A percentile compares a stretch with the other conserved stretches of the same genome.
Conservation (phyloP, 2,113 vertebrate genomes). For the Antechinus flavipes region DNA sequence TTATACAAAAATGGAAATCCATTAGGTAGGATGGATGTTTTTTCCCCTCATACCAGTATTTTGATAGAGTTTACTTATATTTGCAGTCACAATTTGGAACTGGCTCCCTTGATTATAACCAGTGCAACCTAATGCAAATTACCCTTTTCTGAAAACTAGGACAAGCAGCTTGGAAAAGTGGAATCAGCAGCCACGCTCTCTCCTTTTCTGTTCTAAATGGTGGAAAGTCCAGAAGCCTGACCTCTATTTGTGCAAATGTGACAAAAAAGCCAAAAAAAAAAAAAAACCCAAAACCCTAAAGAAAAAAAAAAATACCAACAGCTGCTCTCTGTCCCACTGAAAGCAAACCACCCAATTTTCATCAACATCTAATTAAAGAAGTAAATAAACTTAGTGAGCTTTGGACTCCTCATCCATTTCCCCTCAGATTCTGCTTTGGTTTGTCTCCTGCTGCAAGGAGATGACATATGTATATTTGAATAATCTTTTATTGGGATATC, state of each 20-base stretch:
- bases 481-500: constrained; percentile 50
- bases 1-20: not conserved
- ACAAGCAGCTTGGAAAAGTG: not conserved
- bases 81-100: not conserved
- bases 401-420: constrained; percentile 2
- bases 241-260: not conserved
- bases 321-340: not conserved
- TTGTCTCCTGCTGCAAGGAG: not conserved
- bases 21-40: not conserved
- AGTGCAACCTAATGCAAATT: not conserved
- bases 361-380: constrained; percentile 28
- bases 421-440: not conserved
- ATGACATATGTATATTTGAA: constrained; percentile 11
- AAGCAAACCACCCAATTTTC: constrained; percentile 20
- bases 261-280: not conserved
- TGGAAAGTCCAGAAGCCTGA: not conserved
- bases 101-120: not conserved
- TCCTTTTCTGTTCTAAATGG: not conserved
- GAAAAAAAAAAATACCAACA: not conserved
- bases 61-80: not conserved
- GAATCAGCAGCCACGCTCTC: not conserved
- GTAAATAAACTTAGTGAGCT: constrained; percentile 26
- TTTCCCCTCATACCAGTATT: not conserved
- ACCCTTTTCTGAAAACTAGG: not conserved
- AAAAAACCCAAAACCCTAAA: too few relatives aligned